Conservation (phyloP, 2,888 invertebrate genomes). For the Cremastinae sp. region DNA sequence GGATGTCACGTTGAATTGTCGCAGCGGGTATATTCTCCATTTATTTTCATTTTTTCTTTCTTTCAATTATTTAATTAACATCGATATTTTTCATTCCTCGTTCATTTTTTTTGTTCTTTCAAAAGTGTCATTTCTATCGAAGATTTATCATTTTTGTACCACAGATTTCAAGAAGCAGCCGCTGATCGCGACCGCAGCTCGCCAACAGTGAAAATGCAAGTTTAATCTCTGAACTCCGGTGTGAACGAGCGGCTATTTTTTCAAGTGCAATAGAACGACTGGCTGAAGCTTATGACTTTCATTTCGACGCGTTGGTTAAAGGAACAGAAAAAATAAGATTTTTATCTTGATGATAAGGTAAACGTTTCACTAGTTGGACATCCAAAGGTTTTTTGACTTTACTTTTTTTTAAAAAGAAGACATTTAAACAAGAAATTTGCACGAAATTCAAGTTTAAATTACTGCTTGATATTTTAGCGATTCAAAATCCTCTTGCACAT, state of each 20-base stretch:
- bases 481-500: too few species aligned
- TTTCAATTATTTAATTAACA: neutral
- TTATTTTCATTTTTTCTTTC: neutral
- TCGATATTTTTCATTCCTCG: neutral
- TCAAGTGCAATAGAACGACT: conserved; percentile 50
- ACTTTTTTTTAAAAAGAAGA: too few species aligned
- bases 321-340: too few species aligned
- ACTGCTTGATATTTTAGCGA: too few species aligned
- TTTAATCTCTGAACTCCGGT: conserved; percentile 1
- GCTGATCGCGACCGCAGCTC: conserved; percentile 55
- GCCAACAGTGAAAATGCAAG: conserved; percentile 44
- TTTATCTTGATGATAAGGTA: too few species aligned
- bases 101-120: neutral
- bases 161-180: conserved; percentile 54
- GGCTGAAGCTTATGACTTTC: conserved; percentile 29
- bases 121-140: neutral
- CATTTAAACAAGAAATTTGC: too few species aligned
- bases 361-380: too few species aligned
- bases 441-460: too few species aligned
- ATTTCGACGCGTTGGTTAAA: too few species aligned
- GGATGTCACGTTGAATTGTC: conserved; percentile 53
- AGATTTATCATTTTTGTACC: neutral
- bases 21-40: conserved; percentile 41
- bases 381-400: too few species aligned
- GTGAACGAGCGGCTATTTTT: conserved; percentile 30